Evolutionary conservation across 2,888 invertebrate species (phyloP).

Genomic region (Metallyticus violacea): DNA sequence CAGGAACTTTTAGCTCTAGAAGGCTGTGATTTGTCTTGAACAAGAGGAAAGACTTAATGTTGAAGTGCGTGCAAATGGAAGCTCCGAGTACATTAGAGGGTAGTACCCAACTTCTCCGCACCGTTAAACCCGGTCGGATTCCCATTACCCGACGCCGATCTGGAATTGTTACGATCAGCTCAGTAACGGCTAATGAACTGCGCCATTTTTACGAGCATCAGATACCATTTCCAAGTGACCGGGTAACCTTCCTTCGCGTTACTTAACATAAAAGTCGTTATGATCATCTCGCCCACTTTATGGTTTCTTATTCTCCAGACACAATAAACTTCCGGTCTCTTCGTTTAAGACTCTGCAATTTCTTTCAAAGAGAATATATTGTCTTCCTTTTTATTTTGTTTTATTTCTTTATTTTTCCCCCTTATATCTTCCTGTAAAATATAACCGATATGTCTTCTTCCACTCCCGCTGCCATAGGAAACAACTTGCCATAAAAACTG

Average conservation of each 20-base stretch:
- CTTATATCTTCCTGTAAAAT: not conserved
- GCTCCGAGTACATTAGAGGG: not conserved
- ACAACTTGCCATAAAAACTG: not conserved
- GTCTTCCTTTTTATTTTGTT: not conserved
- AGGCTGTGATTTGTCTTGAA: no score
- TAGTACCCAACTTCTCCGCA: not conserved
- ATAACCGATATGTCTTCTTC: not conserved
- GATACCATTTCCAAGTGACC: not conserved
- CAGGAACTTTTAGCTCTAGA: no score
- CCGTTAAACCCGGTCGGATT: not conserved
- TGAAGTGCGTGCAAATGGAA: not conserved
- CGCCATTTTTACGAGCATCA: not conserved
- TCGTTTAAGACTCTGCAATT: not conserved
- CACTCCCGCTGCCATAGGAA: not conserved
- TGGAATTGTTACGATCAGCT: not conserved
- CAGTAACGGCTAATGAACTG: not conserved
- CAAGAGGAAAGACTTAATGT: no score
- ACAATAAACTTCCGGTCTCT: not conserved
- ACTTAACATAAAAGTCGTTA: not conserved
- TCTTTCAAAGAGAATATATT: not conserved
- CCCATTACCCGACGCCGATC: no score
- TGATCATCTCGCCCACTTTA: not conserved
- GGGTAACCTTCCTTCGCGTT: not conserved
- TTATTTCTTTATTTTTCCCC: no score
- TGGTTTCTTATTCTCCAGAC: not conserved